Evolutionary conservation across 37 sponge, comb jelly and placozoan species (phyloP), one percentile per base, ranked within the genome.

Genomic region (Axinella damicornis): DNA sequence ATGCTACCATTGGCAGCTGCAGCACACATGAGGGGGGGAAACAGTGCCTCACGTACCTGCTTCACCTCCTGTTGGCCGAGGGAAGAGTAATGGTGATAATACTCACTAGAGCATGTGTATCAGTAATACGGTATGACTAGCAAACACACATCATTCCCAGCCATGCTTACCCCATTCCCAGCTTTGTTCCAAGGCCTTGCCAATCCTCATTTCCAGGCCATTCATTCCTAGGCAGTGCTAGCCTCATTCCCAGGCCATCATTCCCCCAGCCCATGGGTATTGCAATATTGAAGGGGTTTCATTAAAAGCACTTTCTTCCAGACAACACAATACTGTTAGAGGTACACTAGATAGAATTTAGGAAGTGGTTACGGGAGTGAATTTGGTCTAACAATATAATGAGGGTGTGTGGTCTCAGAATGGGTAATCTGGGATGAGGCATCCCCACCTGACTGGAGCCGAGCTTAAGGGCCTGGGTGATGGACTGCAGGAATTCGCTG

Each of bases 21-120:
- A 54, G 87, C 79, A 81, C 97, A 97, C 78, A 97, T 75, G 64
- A 97, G 39, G 30, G 89, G 85, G 53, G 97, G 97, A 34, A 94
- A 64, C 36, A 97, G 69, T 28, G 81, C 66, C 16, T 82, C 46
- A 25, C 88, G 83, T 13, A 97, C 64, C 41, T 67, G 57, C 60
- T 81, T 41, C 53, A 93, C 78, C 64, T 93, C 97, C 88, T 92
- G 53, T 0, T 53, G 33, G 35, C 12, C 1, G 35, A 19, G 35
- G 6, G 15, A 60, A 32, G 9, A 46, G 46, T 46, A 46, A 46
- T 9, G n/a, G n/a, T n/a, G n/a, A n/a, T n/a, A n/a, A n/a, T n/a
- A n/a, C n/a, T n/a, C n/a, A n/a, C 21, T 34, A 72, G 11, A 17
- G 39, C 54, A 64, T 16, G 25, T 64, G 13, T 12, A 64, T 22